phyloP scores from a whole-genome alignment of 2,888 invertebrate species.

The Patella pellucida region DNA sequence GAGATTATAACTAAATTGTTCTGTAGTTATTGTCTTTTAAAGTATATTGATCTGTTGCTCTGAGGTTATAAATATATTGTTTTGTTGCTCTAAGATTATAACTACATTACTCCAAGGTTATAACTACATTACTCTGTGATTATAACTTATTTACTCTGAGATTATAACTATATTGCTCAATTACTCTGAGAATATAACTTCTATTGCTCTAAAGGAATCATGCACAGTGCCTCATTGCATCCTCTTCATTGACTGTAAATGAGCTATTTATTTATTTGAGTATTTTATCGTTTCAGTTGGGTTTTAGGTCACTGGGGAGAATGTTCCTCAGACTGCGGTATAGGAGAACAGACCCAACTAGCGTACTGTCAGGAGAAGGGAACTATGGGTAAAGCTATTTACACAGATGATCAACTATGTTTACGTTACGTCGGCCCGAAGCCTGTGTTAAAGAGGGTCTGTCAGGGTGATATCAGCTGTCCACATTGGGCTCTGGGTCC shows the following conservation, averaged over 20 bases:
- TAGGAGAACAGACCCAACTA: slow-evolving; percentile 89
- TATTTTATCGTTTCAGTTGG: slow-evolving; percentile 47
- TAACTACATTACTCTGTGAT: too few relatives aligned
- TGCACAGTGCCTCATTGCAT: neutral
- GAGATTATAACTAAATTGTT: too few relatives aligned
- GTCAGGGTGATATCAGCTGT: slow-evolving; percentile 48
- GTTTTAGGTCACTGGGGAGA: slow-evolving; percentile 80
- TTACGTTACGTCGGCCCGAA: slow-evolving; percentile 36
- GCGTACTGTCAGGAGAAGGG: slow-evolving; percentile 54
- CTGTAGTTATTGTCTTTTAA: too few relatives aligned
- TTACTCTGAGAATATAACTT: too few relatives aligned
- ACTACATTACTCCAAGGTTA: too few relatives aligned
- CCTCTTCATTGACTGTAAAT: neutral
- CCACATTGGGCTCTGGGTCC: slow-evolving; percentile 76
- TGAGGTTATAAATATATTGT: too few relatives aligned
- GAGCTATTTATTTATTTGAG: neutral
- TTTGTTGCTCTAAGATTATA: too few relatives aligned
- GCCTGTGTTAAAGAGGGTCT: slow-evolving; percentile 46
- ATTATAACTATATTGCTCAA: too few relatives aligned
- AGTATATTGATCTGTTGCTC: too few relatives aligned
- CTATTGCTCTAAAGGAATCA: too few relatives aligned
- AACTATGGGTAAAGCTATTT: slow-evolving; percentile 33
- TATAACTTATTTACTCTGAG: too few relatives aligned
- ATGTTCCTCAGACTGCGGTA: slow-evolving; percentile 93
- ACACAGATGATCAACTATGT: slow-evolving; percentile 46